These are phyloP conservation scores for Corythornis vintsioides DNA, from an alignment of 2,113 vertebrate genomes.

Conservation along the genomic window DNA sequence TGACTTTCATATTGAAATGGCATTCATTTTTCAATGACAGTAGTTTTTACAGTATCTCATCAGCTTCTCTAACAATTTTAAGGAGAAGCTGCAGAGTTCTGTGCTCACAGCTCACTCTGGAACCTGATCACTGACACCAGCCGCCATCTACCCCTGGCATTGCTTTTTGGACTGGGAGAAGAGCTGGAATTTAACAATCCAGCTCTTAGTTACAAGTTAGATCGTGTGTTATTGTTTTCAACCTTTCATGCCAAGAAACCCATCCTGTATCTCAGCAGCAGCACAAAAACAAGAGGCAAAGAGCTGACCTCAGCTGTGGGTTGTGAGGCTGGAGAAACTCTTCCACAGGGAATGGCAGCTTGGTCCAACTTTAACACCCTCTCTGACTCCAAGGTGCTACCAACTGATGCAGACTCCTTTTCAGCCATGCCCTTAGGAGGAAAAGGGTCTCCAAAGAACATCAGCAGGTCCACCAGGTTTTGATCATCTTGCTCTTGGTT, in stretches of 20 bases:
- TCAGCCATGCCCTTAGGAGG: slow-evolving; percentile 76
- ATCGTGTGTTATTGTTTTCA: slow-evolving; percentile 41
- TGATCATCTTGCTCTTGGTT: slow-evolving; percentile 70
- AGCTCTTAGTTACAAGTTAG: slow-evolving; percentile 25
- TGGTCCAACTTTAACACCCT: background rate
- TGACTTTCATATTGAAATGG: background rate
- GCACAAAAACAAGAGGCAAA: background rate
- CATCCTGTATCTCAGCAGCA: slow-evolving; percentile 42
- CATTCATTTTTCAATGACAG: background rate
- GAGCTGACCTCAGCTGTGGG: slow-evolving; percentile 68
- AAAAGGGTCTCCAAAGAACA: slow-evolving; percentile 82
- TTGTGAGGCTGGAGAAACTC: background rate
- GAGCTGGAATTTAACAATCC: background rate
- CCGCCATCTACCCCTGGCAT: fast-evolving
- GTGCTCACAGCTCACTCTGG: background rate
- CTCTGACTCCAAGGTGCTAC: slow-evolving; percentile 1
- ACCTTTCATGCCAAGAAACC: slow-evolving; percentile 12
- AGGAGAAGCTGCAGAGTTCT: background rate
- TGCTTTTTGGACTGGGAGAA: background rate
- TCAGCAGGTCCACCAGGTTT: slow-evolving; percentile 83
- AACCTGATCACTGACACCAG: background rate
- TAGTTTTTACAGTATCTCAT: background rate
- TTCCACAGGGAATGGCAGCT: slow-evolving; percentile 23
- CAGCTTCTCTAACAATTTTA: background rate
- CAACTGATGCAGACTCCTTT: slow-evolving; percentile 56